Base-by-base conservation (phyloP, 2,797 vertebrate species). In the Coilia nasus region DNA sequence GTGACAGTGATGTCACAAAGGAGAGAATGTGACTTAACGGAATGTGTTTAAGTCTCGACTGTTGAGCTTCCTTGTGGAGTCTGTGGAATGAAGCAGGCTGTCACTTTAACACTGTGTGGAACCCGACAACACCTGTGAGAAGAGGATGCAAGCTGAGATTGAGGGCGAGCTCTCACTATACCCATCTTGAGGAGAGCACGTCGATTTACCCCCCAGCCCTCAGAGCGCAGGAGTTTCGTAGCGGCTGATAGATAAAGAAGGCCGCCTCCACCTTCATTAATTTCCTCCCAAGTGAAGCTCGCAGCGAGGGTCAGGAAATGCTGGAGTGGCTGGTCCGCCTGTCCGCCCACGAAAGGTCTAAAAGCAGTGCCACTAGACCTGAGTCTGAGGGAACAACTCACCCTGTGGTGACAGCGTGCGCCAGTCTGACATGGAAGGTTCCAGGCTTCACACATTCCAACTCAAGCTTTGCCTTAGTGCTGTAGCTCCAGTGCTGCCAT, bases 91-190 rank as follows among this genome's bases (percentile, higher is more conserved):
- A 83, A n/a, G 57, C 78, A 85, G 84, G 80, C 84, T 31, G 83
- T 83, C 84, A 85, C 82, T 60, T 64, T 82, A 87, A 82, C 85
- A 87, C 81, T 83, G 85, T 85, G 86, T 44, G 87, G 83, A 84
- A 88, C 23, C 17, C 50, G 71, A 81, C 84, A 54, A 71, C 83
- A 64, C 85, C 60, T 85, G 28, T 64, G 28, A 71, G 81, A 86
- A 81, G 80, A 44, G 59, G 83, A 31, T 78, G 31, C 81, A 50
- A 86, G 82, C 56, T 86, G 81, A 85, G 83, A 86, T 56, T 25
- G 85, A 44, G 71, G 85, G 83, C 80, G 54, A 67, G 78, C 54
- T 5, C 17, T 85, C 2, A 75, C 82, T 12, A 31, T 9, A 2
- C 50, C 17, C 71, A 35, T 35, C 71, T 21, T 31, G 35, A 78